phyloP scores from a whole-genome alignment of 2,888 invertebrate species.

The Priocnemis perturbator region DNA sequence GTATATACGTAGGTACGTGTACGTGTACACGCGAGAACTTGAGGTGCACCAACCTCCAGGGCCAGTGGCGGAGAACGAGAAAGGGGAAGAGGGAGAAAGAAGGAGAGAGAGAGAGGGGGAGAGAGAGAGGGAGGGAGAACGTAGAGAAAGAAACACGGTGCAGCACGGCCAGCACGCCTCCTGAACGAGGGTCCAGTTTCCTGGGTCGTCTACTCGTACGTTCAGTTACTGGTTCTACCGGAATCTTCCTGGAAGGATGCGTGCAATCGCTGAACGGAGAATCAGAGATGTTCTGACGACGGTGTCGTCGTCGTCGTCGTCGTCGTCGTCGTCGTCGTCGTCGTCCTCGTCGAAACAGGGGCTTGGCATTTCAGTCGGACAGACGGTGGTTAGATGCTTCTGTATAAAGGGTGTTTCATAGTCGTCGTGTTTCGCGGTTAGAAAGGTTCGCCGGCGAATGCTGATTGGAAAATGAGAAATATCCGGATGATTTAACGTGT shows the following conservation, averaged over 20 bases:
- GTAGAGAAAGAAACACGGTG: constrained; percentile 39
- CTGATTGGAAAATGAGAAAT: too few species aligned
- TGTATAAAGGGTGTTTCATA: too few species aligned
- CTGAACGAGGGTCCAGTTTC: constrained; percentile 58
- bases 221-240: constrained; percentile 61
- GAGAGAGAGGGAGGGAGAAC: constrained; percentile 5
- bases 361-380: too few species aligned
- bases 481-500: too few species aligned
- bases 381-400: too few species aligned
- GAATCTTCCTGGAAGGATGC: constrained; percentile 58
- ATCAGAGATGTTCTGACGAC: constrained; percentile 38
- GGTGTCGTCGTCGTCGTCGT: constrained; percentile 1
- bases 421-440: too few species aligned
- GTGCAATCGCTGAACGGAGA: constrained; percentile 50
- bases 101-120: constrained; percentile 12
- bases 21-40: constrained; percentile 55
- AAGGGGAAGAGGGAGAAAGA: constrained; percentile 2
- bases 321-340: not conserved
- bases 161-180: constrained; percentile 44
- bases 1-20: constrained; percentile 37
- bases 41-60: constrained; percentile 64
- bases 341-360: not conserved
- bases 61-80: constrained; percentile 30
- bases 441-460: too few species aligned
- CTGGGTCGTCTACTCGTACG: constrained; percentile 51